phyloP scores from a whole-genome alignment of 2,888 invertebrate species.

The Harpalus rubripes region DNA sequence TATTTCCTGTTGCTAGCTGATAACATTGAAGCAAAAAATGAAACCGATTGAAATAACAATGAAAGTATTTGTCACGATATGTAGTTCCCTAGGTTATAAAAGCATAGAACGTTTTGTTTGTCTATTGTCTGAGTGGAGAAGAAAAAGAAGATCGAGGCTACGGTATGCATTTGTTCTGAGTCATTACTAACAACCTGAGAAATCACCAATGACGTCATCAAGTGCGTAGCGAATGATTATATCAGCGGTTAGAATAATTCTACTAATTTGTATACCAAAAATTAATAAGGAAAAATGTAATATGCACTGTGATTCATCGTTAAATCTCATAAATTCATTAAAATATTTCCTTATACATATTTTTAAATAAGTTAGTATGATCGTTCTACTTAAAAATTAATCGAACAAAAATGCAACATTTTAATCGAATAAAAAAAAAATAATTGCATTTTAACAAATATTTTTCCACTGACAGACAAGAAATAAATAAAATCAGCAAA shows the following conservation, averaged over 20 bases:
- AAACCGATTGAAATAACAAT: not conserved
- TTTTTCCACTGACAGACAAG: too few species aligned
- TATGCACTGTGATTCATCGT: not conserved
- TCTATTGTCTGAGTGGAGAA: slow-evolving; percentile 7
- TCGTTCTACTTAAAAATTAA: too few species aligned
- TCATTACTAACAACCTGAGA: slow-evolving; percentile 8
- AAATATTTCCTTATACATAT: too few species aligned
- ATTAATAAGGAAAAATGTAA: too few species aligned
- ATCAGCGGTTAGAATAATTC: not conserved
- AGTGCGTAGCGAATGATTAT: slow-evolving; percentile 7
- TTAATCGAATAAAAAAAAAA: too few species aligned
- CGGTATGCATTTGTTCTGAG: slow-evolving; percentile 35
- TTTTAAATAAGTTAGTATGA: too few species aligned
- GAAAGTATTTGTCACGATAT: not conserved
- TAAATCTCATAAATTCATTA: not conserved
- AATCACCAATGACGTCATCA: slow-evolving; percentile 22
- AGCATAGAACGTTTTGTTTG: not conserved
- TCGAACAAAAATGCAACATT: too few species aligned
- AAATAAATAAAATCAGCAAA: too few species aligned
- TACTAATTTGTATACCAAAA: not conserved
- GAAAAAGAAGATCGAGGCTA: slow-evolving; percentile 5
- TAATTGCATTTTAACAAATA: too few species aligned
- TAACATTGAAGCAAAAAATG: slow-evolving; percentile 7
- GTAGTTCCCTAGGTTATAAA: not conserved
- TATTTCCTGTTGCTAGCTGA: not conserved